Evolutionary conservation across 1,140 invertebrate species (phyloP).

Genomic region (Aphelinus atriplicis): DNA sequence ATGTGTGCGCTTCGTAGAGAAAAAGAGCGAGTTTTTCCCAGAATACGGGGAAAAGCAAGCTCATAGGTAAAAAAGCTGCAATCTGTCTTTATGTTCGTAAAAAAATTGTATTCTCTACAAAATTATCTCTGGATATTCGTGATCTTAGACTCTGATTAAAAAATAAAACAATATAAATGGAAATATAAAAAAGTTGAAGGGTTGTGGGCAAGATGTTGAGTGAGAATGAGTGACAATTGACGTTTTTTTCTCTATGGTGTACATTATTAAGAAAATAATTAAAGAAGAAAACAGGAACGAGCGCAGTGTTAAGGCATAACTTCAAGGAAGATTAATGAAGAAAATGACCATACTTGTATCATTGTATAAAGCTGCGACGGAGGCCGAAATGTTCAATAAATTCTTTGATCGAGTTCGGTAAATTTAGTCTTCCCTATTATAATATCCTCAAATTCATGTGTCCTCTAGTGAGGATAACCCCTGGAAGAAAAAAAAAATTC

Average conservation of each 20-base stretch:
- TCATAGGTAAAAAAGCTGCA: slow-evolving; percentile 26
- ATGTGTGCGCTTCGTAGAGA: slow-evolving; percentile 46
- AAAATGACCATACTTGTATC: slow-evolving; percentile 47
- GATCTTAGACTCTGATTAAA: slow-evolving; percentile 22
- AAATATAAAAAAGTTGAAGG: too few relatives aligned
- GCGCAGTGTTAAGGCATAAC: neutral
- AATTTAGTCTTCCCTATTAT: neutral
- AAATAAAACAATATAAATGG: neutral
- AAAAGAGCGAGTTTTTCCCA: slow-evolving; percentile 19
- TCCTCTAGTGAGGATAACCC: too few relatives aligned
- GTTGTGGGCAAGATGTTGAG: slow-evolving; percentile 15
- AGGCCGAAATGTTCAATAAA: slow-evolving; percentile 55
- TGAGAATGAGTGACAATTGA: slow-evolving; percentile 15
- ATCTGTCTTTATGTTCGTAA: slow-evolving; percentile 36
- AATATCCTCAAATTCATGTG: too few relatives aligned
- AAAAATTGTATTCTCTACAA: slow-evolving; percentile 35
- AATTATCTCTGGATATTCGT: slow-evolving; percentile 36
- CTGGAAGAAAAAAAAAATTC: too few relatives aligned
- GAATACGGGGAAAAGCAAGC: slow-evolving; percentile 8
- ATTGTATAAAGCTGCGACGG: slow-evolving; percentile 50
- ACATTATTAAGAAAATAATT: slow-evolving; percentile 28
- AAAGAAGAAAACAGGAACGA: slow-evolving; percentile 12
- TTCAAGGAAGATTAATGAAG: slow-evolving; percentile 11
- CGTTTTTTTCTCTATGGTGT: slow-evolving; percentile 29
- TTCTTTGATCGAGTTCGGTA: slow-evolving; percentile 51